Base-by-base conservation (phyloP, 2,888 invertebrate species). In the Buathra laborator region DNA sequence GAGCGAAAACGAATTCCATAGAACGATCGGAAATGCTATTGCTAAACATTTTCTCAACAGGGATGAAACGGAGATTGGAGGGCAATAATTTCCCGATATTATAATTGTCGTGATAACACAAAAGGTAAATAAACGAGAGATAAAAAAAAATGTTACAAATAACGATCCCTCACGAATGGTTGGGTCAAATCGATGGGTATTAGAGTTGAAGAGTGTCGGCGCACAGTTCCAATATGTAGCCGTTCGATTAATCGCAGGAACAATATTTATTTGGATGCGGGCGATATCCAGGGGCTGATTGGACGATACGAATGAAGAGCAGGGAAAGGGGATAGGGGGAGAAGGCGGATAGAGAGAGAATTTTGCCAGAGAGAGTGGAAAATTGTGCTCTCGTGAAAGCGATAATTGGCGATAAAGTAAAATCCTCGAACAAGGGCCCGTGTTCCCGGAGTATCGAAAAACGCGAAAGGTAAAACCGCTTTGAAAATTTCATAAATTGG, bases 381-480 rank as follows among this genome's bases (percentile, higher is more conserved):
- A 66, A 68, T 72, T 71, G 56, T 37, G 43, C 78, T 68, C 67
- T 72, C 51, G 83, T 74, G 51, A 51, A 78, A 68, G 67, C 74
- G 71, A 72, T 82, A 74, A 78, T 83, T 82, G 64, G 76, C 32
- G 53, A 64, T 71, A 76, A 71, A 76, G 59, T 53, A 43, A 67
- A 82, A 56, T 66, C 43, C 59, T 62, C 51, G 62, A 53, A 64
- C 59, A 59, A 62, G 29, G 43, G 44, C 16, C 48, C 51, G 51
- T 9, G 24, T 32, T 70, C 12, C 24, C 6, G 10, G 3, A 37
- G 43, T 75, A 64, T 76, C 16, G 48, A 53, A 53, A 46, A 71
- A 56, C 16, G 43, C 70, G 53, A 24, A 43, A 56, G 72, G 59
- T 66, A 56, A 72, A 77, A 72, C 44, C 46, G 53, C 43, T 72